Conservation (phyloP, 2,113 vertebrate genomes). For the Hepsetus odoe region DNA sequence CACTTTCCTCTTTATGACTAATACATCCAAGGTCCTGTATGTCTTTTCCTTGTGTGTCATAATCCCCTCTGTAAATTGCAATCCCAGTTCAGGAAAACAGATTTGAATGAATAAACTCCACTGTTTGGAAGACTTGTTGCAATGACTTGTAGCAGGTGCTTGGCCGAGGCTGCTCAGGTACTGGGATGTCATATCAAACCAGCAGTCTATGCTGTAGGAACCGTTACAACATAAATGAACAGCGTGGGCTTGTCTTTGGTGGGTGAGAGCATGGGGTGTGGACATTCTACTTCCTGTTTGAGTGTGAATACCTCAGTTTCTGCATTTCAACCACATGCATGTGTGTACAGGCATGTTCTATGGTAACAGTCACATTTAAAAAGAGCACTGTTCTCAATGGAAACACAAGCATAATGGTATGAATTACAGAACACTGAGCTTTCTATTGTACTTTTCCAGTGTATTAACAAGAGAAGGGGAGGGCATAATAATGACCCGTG, state of each 20-base stretch:
- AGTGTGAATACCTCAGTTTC: background rate
- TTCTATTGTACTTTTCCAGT: no score
- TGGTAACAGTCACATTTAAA: no score
- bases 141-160: conserved; percentile 16
- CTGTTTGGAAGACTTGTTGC: conserved; percentile 65
- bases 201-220: conserved; percentile 14
- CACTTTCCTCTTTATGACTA: conserved; percentile 68
- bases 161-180: conserved; percentile 51
- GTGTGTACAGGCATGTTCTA: no score
- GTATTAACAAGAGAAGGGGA: no score
- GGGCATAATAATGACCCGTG: no score
- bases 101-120: conserved; percentile 65
- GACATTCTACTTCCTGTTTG: conserved; percentile 17
- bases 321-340: no score
- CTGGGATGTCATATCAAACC: conserved; percentile 54
- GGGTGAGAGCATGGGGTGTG: conserved; percentile 10
- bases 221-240: background rate
- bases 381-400: no score
- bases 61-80: conserved; percentile 66
- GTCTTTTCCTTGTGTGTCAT: conserved; percentile 60
- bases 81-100: conserved; percentile 61
- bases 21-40: conserved; percentile 56
- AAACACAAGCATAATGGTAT: background rate
- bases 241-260: conserved; percentile 8
- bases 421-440: no score